Evolutionary conservation across 1,140 invertebrate genomes (phyloP).

Genomic region (Bombus superbus): DNA sequence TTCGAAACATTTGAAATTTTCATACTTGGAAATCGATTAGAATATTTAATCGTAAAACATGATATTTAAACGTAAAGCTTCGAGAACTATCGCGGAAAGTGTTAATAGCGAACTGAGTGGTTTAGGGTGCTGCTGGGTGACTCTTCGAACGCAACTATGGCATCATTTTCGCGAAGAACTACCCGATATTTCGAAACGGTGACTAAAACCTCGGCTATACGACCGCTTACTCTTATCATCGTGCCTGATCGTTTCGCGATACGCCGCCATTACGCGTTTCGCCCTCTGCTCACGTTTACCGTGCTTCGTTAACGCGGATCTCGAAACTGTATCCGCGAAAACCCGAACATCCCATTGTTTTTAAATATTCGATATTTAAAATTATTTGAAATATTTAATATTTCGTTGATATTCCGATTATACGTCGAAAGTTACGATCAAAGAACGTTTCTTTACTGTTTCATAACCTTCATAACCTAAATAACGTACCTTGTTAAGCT

Average conservation of each 20-base stretch:
- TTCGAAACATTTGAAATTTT: not conserved
- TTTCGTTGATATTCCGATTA: too few species aligned
- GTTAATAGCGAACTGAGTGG: too few species aligned
- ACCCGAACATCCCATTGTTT: too few species aligned
- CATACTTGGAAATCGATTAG: not conserved
- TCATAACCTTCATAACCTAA: too few species aligned
- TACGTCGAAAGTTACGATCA: too few species aligned
- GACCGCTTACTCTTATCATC: conserved; percentile 27
- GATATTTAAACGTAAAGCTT: not conserved
- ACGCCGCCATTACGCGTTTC: conserved; percentile 3
- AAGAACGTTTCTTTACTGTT: too few species aligned
- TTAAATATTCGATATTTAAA: too few species aligned
- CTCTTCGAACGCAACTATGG: not conserved
- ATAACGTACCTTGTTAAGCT: too few species aligned
- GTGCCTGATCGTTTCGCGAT: conserved; percentile 12
- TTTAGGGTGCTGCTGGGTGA: not conserved
- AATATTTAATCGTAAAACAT: not conserved
- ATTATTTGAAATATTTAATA: too few species aligned
- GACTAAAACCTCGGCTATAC: not conserved
- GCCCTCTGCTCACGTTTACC: not conserved
- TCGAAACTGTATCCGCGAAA: not conserved
- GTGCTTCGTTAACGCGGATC: not conserved
- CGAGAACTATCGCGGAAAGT: not conserved
- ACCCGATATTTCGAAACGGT: not conserved
- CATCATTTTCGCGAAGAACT: not conserved